These are phyloP conservation scores for Erynnis tages DNA, from an alignment of 2,888 invertebrate genomes.

Conservation along the genomic window DNA sequence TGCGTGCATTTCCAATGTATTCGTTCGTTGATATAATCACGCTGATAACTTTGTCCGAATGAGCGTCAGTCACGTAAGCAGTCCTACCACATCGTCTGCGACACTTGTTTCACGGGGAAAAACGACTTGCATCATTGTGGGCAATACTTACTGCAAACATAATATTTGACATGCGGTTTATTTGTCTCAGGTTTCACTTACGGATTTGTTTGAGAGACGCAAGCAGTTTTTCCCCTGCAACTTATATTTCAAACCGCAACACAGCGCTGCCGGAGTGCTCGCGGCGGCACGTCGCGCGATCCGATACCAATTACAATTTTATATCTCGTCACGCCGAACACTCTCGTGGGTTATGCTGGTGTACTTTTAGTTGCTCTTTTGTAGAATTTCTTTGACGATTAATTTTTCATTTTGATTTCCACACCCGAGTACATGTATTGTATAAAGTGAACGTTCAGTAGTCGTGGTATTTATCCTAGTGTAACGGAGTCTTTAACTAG, in stretches of 20 bases:
- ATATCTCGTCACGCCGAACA: slow-evolving; percentile 27
- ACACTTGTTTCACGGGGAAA: slow-evolving; percentile 27
- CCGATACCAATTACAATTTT: slow-evolving; percentile 19
- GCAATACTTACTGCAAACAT: no score
- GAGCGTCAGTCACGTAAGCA: background rate
- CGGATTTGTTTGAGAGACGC: no score
- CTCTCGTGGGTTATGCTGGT: slow-evolving; percentile 50
- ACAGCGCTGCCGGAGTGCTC: slow-evolving; percentile 52
- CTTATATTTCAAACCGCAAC: slow-evolving; percentile 44
- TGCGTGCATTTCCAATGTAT: no score
- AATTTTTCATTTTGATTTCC: slow-evolving; percentile 24
- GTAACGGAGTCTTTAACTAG: slow-evolving; percentile 4
- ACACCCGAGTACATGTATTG: background rate
- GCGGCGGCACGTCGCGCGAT: slow-evolving; percentile 22
- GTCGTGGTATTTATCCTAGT: background rate
- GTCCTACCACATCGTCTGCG: no score
- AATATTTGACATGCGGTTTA: no score
- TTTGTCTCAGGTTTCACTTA: no score
- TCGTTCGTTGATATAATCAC: no score
- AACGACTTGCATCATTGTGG: slow-evolving; percentile 26
- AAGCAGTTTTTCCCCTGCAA: slow-evolving; percentile 33
- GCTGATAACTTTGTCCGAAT: background rate
- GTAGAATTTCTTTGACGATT: slow-evolving; percentile 6
- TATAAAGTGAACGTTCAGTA: slow-evolving; percentile 1
- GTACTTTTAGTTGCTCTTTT: slow-evolving; percentile 35